A percentile compares a stretch with the other conserved stretches of the same genome.
Evolutionary conservation across 1,140 invertebrate species (phyloP).

Genomic region (Liolophura sinensis): DNA sequence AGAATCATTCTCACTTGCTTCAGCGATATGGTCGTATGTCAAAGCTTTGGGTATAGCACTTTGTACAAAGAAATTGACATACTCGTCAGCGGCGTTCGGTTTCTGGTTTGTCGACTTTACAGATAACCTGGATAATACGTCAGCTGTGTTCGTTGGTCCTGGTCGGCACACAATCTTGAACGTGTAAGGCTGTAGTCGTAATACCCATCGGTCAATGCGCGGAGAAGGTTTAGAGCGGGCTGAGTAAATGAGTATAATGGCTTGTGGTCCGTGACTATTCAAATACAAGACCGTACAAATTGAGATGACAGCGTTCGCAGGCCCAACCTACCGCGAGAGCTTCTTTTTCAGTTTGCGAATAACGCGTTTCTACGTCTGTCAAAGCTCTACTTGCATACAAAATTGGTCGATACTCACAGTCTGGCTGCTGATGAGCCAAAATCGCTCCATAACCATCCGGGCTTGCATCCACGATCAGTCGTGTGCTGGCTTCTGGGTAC

Average conservation of each 20-base stretch:
- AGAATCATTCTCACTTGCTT: too few species aligned
- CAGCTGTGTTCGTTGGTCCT: too few species aligned
- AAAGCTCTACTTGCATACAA: constrained; percentile 53
- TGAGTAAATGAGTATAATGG: constrained; percentile 29
- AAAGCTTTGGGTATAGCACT: too few species aligned
- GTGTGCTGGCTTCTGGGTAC: constrained; percentile 19
- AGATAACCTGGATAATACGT: too few species aligned
- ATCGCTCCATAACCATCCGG: constrained; percentile 55
- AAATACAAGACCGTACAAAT: constrained; percentile 34
- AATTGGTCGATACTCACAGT: constrained; percentile 22
- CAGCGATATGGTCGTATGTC: too few species aligned
- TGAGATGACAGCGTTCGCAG: constrained; percentile 39
- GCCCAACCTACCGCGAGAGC: constrained; percentile 38
- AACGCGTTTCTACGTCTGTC: constrained; percentile 47
- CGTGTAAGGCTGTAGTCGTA: constrained; percentile 16
- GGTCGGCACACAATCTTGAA: too few species aligned
- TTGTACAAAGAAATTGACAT: too few species aligned
- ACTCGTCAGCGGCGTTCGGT: too few species aligned
- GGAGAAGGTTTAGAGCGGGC: constrained; percentile 15
- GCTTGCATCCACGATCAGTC: constrained; percentile 52
- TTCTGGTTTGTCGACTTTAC: too few species aligned
- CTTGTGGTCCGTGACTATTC: constrained; percentile 45
- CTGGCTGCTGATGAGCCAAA: constrained; percentile 27
- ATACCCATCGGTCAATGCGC: constrained; percentile 25
- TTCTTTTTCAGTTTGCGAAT: constrained; percentile 59